A percentile compares a stretch with the other conserved stretches of the same genome.
Evolutionary conservation across 2,888 invertebrate genomes (phyloP).

Genomic region (Papilio protenor): DNA sequence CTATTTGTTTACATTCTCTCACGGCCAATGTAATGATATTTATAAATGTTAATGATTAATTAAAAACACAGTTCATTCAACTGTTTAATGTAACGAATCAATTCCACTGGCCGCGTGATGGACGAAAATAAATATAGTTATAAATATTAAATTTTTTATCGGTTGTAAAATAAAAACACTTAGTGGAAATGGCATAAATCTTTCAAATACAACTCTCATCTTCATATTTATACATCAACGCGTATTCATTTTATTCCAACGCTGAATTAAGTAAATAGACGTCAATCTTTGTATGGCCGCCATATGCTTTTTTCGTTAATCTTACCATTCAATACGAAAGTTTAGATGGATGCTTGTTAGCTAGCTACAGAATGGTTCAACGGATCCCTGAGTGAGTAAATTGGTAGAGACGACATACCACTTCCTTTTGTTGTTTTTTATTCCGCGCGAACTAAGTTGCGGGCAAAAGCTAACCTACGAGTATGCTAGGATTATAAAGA

Average conservation of each 20-base stretch:
- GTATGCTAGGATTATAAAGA: no score
- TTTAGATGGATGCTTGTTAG: no score
- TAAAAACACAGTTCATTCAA: constrained; percentile 32
- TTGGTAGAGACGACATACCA: no score
- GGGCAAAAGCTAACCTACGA: no score
- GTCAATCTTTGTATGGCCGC: not conserved
- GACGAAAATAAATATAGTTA: not conserved
- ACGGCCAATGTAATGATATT: constrained; percentile 30
- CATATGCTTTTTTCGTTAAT: not conserved
- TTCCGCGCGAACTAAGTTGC: no score
- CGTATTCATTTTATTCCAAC: not conserved
- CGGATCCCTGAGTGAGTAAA: no score
- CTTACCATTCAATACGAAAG: no score
- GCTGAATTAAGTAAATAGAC: not conserved
- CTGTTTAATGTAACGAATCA: not conserved
- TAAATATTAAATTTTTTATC: not conserved
- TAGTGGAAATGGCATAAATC: not conserved
- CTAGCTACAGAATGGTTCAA: no score
- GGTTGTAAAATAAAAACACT: not conserved
- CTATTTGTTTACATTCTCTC: constrained; percentile 34
- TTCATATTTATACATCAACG: not conserved
- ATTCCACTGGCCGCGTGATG: not conserved
- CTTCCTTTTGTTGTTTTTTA: no score
- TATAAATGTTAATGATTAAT: constrained; percentile 28
- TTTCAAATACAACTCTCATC: not conserved